Evolutionary conservation across 1,140 invertebrate genomes (phyloP), one percentile per base, ranked within the genome.

Genomic region (Scaptomyza montana): DNA sequence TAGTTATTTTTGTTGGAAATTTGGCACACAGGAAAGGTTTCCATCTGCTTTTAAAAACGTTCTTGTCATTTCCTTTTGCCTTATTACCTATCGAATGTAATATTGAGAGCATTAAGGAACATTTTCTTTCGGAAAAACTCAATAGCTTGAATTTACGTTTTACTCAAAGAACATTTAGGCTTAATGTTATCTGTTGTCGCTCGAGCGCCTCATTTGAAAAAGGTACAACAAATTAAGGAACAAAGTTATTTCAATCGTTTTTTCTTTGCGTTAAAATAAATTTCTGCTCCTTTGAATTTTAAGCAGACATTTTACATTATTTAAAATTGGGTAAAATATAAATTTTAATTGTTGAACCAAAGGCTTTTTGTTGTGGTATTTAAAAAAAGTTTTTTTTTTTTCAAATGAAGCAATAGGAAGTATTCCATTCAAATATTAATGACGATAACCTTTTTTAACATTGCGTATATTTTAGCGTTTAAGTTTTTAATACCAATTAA

Each of bases 201-300:
- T 81, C 78, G 78, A 81, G 74, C 55, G 78, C 55, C 49, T 61
- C 46, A 28, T 46, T 72, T 62, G 61, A 39, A 36, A 43, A 9
- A 51, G 57, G 57, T 46, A 61, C 30, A 30, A 45, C 41, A 81
- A 80, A 77, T 62, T 61, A 62, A 36, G 50, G 67, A 61, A 69
- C 53, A 69, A 77, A 51, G 50, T 66, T 62, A 50, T 78, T 82
- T 67, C 75, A 74, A 69, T 50, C 66, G 65, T 80, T 72, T 63
- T 69, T 5, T 80, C 72, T 63, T 59, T 41, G 28, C 9, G 5
- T 6, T 47, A 41, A 73, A 46, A 6, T 12, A 65, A 65, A 62
- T 65, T 65, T 74, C 59, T 64, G 60, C 74, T 56, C 51, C 61
- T 65, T 53, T 76, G 62, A 25, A 53, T 47, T 45, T 71, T 41